Base-by-base conservation (phyloP, 2,797 vertebrate genomes). In the Thaleichthys pacificus region DNA sequence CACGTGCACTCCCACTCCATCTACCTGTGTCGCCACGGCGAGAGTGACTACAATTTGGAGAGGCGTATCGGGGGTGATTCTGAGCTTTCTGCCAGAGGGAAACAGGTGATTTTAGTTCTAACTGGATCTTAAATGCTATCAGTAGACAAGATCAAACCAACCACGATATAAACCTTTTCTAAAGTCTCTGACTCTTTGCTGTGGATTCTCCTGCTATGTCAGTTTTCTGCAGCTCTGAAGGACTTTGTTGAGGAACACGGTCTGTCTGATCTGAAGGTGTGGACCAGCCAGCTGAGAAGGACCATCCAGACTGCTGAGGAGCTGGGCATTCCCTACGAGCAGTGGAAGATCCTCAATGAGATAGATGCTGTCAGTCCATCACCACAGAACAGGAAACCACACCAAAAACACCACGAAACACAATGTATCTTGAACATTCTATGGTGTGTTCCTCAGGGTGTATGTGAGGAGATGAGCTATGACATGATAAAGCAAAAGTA, bases 311-410 rank as follows among this genome's bases (percentile, higher is more conserved):
- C 97, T 0, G 97, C 97, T 0, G 97, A 99, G 81, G 94, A 92
- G 56, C 89, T 99, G 66, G 93, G 93, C 0, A 93, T 97, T 30
- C 94, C 96, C 0, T 99, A 99, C 0, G 97, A 98, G 84, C 97
- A 99, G 91, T 98, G 97, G 97, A 98, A 99, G 89, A 97, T 97
- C 76, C 94, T 99, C 7, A 99, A 99, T 0, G 97, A 99, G 86
- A 97, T 99, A 0, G 97, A 99, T 73, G 97, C 96, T 63, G 97
- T 99, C 87, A 86, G 96, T 94, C 56, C 12, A 3, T 38, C 5
- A 9, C 22, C 21, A 4, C 8, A 7, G 11, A 22, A 6, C 1
- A n/a, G 21, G 26, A 24, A 0, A 15, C 21, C 3, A 4, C 7
- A n/a, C 17, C n/a, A 6, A 42, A 5, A 22, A 9, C 56, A n/a